phyloP scores from a whole-genome alignment of 2,113 vertebrate genomes.

The Myrmecophaga tridactyla region DNA sequence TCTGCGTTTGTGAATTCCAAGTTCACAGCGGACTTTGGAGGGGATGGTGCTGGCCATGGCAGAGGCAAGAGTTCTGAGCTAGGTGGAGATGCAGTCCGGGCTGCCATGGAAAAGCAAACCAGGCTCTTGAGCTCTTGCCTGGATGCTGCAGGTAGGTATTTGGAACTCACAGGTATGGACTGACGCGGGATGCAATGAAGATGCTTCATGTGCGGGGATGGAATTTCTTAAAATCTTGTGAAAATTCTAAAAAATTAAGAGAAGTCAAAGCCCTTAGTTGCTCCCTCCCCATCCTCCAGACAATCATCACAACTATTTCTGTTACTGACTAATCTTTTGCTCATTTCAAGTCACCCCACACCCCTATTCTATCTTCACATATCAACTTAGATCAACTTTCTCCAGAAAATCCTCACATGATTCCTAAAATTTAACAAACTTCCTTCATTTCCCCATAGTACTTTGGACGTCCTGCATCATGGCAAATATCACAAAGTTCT shows the following conservation, averaged over 20 bases:
- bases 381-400: background rate
- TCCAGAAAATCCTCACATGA: background rate
- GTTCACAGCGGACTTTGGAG: background rate
- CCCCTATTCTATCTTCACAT: background rate
- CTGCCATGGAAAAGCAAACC: background rate
- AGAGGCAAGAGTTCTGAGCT: background rate
- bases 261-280: background rate
- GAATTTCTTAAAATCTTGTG: background rate
- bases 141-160: background rate
- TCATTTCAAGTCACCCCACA: background rate
- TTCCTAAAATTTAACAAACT: background rate
- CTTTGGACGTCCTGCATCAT: background rate
- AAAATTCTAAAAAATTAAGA: conserved; percentile 36
- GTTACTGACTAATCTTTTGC: background rate
- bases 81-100: background rate
- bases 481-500: background rate
- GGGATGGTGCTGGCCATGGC: background rate
- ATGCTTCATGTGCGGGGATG: background rate
- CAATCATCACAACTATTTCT: background rate
- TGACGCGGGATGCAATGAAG: background rate
- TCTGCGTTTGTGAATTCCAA: background rate
- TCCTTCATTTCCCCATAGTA: background rate
- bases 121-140: background rate
- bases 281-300: background rate
- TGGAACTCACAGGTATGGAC: background rate